Evolutionary conservation across 1,140 invertebrate species (phyloP), one percentile per base, ranked within the genome.

Genomic region (Atta cephalotes): DNA sequence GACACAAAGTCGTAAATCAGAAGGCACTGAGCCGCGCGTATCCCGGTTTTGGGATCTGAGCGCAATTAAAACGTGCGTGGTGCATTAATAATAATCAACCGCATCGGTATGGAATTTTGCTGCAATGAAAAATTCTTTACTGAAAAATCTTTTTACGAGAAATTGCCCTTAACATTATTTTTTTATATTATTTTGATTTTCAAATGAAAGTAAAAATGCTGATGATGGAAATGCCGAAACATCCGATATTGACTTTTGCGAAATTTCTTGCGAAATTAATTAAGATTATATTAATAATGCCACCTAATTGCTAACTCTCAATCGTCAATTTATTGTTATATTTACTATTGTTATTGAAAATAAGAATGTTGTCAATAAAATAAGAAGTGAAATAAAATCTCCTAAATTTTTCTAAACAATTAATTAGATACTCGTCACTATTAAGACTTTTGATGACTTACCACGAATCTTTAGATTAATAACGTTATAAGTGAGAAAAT

Each of bases 11-110:
- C 49, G 49, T 81, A 81, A 81, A 71, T 81, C 65, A 71, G 31
- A 58, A 31, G 7, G 21, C 35, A 71, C 49, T 66, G 65, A 51
- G 16, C 31, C 79, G n/a, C n/a, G 10, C 21, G 45, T n/a, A 74
- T 16, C 14, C 28, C 3, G 18, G n/a, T 51, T 45, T 77, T 9
- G 25, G 39, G 3, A 9, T 49, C 6, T 28, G 4, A 35, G 1
- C 21, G 49, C 65, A 71, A 81, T 81, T 81, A 81, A 81, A 81
- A 58, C 16, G 31, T 49, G 49, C 45, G 12, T 66, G 18, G 25
- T 25, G n/a, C 21, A 81, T 81, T 81, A 81, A 71, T 81, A 71
- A 81, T 71, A 25, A 81, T 81, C 21, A 45, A 16, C 16, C 21
- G 53, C 65, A 16, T 31, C 51, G 31, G 14, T 31, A 35, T 18